Conservation (phyloP, 2,888 invertebrate species). For the Tetragonisca angustula region DNA sequence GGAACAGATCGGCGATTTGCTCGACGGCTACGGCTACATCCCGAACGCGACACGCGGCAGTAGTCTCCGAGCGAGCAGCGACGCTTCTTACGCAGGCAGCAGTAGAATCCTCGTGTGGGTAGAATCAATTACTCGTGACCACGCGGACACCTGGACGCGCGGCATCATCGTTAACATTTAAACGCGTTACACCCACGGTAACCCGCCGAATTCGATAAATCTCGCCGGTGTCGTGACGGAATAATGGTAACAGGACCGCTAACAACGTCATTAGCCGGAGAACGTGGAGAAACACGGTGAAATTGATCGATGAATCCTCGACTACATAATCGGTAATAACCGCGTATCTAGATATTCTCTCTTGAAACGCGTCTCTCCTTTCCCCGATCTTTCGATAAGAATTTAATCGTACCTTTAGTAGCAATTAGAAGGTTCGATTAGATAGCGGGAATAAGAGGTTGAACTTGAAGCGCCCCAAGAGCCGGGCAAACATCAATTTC, state of each 20-base stretch:
- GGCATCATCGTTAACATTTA: slow-evolving; percentile 65
- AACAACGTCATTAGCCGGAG: slow-evolving; percentile 57
- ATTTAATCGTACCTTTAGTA: neutral
- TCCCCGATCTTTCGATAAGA: neutral
- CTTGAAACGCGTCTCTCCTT: neutral
- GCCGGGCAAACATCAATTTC: no score
- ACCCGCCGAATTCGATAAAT: slow-evolving; percentile 60
- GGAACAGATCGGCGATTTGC: slow-evolving; percentile 73
- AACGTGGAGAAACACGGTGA: slow-evolving; percentile 1
- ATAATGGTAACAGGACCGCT: slow-evolving; percentile 67
- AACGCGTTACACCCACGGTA: slow-evolving; percentile 63
- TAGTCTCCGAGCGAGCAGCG: slow-evolving; percentile 6
- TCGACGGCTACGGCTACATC: slow-evolving; percentile 53
- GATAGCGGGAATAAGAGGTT: neutral
- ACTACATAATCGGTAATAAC: neutral
- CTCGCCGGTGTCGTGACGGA: slow-evolving; percentile 57
- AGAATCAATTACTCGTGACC: slow-evolving; percentile 70
- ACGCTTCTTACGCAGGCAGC: slow-evolving; percentile 6
- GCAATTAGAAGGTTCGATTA: neutral
- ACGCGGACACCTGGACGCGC: slow-evolving; percentile 58
- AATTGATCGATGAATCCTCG: slow-evolving; percentile 50
- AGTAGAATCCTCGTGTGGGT: slow-evolving; percentile 61
- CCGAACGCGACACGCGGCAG: slow-evolving; percentile 42
- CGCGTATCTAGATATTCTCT: neutral
- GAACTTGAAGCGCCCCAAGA: neutral